Evolutionary conservation across 2,113 vertebrate genomes (phyloP), one percentile per base, ranked within the genome.

Genomic region (Tonatia bakeri): DNA sequence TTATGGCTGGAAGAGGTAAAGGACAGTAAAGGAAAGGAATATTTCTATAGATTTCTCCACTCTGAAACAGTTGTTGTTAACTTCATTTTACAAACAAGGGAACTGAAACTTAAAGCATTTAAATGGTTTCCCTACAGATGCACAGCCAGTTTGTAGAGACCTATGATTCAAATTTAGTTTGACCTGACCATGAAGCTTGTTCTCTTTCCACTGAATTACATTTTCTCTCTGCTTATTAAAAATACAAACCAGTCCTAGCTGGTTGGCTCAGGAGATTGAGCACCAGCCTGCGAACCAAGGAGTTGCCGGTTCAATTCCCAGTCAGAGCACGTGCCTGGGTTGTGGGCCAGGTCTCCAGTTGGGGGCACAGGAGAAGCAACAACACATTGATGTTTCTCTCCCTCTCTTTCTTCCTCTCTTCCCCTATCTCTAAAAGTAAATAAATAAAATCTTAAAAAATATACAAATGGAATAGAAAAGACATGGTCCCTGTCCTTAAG

Each of bases 31-130:
- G 16, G 24, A 6, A 80, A 95, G n/a, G n/a, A 80, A 75, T 83
- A 50, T 70, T 92, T 89, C 43, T 88, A 16, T 56, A 89, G 70
- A 65, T 65, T 47, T 94, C 72, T 59, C 13, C 31, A 52, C n/a
- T 24, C 12, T 77, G 61, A 92, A 83, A 69, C 59, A 83, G 26
- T 75, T 82, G 17, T 73, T 82, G 2, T 82, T 95, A 38, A 38
- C 43, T 82, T 38, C 40, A 31, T 72, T 64, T 76, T 87, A 40
- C 20, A 75, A 9, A 43, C 52, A 76, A 91, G 50, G 47, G 40
- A 91, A 26, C 24, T 83, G 87, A 94, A 61, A 50, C 87, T 94
- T 91, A 73, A 75, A n/a, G 50, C 59, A 20, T 87, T 87, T 91
- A 83, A 80, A 67, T 76, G 76, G 59, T 40, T 87, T 87, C 33